Percentiles rank a stretch among this genome's conserved stretches.
These are phyloP conservation scores for Coelopa pilipes DNA, from an alignment of 2,888 invertebrate species.

Conservation along the genomic window DNA sequence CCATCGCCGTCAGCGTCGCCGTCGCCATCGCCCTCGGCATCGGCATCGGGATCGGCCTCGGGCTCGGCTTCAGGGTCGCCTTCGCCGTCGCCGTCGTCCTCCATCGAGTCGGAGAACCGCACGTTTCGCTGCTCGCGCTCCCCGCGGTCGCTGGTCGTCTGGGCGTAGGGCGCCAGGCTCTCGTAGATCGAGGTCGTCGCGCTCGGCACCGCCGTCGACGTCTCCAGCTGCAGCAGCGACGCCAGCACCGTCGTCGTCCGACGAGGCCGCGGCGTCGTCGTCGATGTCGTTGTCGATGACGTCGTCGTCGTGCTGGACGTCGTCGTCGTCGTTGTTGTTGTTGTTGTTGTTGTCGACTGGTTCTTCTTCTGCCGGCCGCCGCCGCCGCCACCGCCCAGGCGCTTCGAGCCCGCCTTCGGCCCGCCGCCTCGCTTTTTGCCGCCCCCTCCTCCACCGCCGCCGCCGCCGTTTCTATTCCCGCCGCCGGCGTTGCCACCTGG, in stretches of 20 bases:
- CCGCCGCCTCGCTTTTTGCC: constrained; percentile 10
- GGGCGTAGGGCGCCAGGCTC: constrained; percentile 46
- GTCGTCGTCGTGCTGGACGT: constrained; percentile 46
- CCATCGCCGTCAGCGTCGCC: constrained; percentile 44
- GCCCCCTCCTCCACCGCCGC: constrained; percentile 38
- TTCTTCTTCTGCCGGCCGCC: constrained; percentile 41
- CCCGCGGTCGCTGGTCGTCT: constrained; percentile 59
- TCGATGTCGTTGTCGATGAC: constrained; percentile 37
- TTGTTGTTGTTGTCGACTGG: constrained; percentile 33
- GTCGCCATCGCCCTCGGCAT: constrained; percentile 44
- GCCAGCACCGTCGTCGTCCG: constrained; percentile 38
- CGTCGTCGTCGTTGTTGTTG: constrained; percentile 43
- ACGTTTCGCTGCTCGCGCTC: constrained; percentile 58
- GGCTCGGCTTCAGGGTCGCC: constrained; percentile 44
- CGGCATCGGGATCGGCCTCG: constrained; percentile 36
- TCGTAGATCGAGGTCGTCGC: constrained; percentile 47
- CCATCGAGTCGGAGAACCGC: constrained; percentile 51
- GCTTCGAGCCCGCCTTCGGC: not conserved
- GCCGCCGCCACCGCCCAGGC: constrained; percentile 40
- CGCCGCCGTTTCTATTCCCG: constrained; percentile 39
- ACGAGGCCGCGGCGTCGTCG: constrained; percentile 39
- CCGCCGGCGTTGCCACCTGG: constrained; percentile 39
- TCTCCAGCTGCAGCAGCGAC: constrained; percentile 23
- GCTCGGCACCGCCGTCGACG: constrained; percentile 44
- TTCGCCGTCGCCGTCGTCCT: constrained; percentile 38